phyloP scores from a whole-genome alignment of 2,888 invertebrate species.

The Dorcus hopei region DNA sequence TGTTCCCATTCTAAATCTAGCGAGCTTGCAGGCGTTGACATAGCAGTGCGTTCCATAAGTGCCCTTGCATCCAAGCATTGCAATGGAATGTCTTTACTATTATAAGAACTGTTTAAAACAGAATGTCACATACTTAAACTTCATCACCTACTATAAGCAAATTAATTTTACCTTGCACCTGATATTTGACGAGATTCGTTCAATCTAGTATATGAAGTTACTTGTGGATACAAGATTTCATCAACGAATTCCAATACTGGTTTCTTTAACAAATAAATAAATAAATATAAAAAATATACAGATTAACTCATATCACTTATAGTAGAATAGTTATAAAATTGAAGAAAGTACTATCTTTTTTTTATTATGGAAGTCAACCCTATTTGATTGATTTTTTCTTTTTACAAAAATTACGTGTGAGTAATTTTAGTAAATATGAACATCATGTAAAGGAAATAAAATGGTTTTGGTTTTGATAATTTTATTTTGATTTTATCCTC shows the following conservation, averaged over 20 bases:
- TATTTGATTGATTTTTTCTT: too few species aligned
- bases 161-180: constrained; percentile 38
- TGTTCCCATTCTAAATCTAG: constrained; percentile 71
- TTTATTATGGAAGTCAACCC: too few species aligned
- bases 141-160: too few species aligned
- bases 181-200: constrained; percentile 45
- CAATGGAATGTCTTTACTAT: constrained; percentile 55
- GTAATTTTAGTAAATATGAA: too few species aligned
- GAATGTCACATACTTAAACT: not conserved
- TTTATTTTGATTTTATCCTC: too few species aligned
- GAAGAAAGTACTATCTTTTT: too few species aligned
- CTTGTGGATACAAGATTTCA: constrained; percentile 42
- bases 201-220: constrained; percentile 43
- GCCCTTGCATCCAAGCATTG: constrained; percentile 60
- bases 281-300: not conserved
- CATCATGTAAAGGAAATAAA: not conserved
- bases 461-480: too few species aligned
- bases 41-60: constrained; percentile 44
- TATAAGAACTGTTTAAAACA: constrained; percentile 26
- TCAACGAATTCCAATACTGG: constrained; percentile 47
- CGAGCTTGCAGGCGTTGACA: constrained; percentile 64
- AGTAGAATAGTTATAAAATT: constrained; percentile 2
- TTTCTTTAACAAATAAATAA: constrained; percentile 33
- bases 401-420: too few species aligned
- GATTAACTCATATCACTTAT: not conserved